Percentiles rank a stretch among this genome's conserved stretches.
These are phyloP conservation scores for Heliconius erato DNA, from an alignment of 2,888 invertebrate genomes.

Conservation along the genomic window DNA sequence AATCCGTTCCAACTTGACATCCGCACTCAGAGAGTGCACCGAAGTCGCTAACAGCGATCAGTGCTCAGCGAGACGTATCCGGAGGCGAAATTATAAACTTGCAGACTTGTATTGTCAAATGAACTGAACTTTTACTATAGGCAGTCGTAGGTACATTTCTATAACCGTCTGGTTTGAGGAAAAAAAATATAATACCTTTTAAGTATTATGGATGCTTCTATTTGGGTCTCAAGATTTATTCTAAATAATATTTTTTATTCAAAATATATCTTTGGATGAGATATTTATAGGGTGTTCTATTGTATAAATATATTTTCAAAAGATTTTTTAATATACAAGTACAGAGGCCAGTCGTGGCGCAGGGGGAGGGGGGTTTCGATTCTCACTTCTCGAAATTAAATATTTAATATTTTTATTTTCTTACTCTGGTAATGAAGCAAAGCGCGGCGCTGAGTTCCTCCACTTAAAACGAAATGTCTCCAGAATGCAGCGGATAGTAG, in stretches of 20 bases:
- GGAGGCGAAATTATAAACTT: slow-evolving; percentile 26
- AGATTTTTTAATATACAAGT: too few species aligned
- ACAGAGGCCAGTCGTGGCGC: too few species aligned
- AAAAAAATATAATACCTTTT: not conserved
- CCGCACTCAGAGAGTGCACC: not conserved
- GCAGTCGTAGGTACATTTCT: not conserved
- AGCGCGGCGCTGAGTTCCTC: too few species aligned
- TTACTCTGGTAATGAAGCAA: too few species aligned
- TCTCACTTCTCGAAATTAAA: too few species aligned
- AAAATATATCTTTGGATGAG: too few species aligned
- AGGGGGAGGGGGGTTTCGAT: too few species aligned
- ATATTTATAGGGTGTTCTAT: too few species aligned
- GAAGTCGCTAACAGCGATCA: slow-evolving; percentile 19
- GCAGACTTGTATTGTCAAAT: slow-evolving; percentile 30
- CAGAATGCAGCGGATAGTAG: too few species aligned
- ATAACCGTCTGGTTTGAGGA: slow-evolving; percentile 4
- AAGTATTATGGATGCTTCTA: not conserved
- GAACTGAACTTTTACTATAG: slow-evolving; percentile 1
- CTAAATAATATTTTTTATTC: not conserved
- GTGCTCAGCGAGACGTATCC: slow-evolving; percentile 29
- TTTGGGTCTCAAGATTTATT: not conserved
- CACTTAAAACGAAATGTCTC: too few species aligned
- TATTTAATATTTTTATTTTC: too few species aligned
- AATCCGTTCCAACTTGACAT: not conserved
- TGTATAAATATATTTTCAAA: too few species aligned